Percentiles rank a stretch among this genome's conserved stretches.
These are phyloP conservation scores for Dromiciops gliroides DNA, from an alignment of 2,113 vertebrate species.

Conservation along the genomic window DNA sequence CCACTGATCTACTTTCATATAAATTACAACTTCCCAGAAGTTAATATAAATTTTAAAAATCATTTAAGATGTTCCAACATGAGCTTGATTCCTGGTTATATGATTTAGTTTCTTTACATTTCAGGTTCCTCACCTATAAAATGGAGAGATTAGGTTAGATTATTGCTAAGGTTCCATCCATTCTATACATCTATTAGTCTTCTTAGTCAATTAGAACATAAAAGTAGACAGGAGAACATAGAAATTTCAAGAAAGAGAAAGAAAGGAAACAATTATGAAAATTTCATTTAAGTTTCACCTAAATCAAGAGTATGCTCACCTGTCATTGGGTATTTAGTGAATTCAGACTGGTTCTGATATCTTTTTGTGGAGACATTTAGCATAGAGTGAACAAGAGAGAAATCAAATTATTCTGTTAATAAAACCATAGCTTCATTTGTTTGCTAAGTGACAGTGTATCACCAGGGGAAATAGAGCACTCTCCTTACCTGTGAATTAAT, in stretches of 20 bases:
- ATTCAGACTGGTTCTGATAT: slow-evolving; percentile 41
- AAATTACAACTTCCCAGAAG: slow-evolving; percentile 26
- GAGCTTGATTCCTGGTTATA: not conserved
- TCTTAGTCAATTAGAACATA: slow-evolving; percentile 34
- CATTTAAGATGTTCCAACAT: not conserved
- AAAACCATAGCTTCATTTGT: slow-evolving; percentile 72
- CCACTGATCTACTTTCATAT: not conserved
- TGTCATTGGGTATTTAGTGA: slow-evolving; percentile 39
- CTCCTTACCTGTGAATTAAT: slow-evolving; percentile 78
- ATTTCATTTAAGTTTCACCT: slow-evolving; percentile 46
- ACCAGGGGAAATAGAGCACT: slow-evolving; percentile 56
- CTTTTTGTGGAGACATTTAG: slow-evolving; percentile 63
- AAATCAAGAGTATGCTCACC: slow-evolving; percentile 39
- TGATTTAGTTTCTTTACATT: not conserved
- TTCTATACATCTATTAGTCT: not conserved
- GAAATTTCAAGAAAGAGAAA: slow-evolving; percentile 24
- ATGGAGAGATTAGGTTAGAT: not conserved
- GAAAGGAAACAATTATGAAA: not conserved
- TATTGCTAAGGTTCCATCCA: not conserved
- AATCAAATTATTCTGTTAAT: slow-evolving; percentile 73
- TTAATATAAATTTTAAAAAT: not conserved
- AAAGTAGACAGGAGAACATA: slow-evolving; percentile 21
- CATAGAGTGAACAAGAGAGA: slow-evolving; percentile 58
- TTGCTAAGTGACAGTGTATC: slow-evolving; percentile 64
- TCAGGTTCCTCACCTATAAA: not conserved